phyloP scores from a whole-genome alignment of 1,140 invertebrate species.

The Euborellia annulipes region DNA sequence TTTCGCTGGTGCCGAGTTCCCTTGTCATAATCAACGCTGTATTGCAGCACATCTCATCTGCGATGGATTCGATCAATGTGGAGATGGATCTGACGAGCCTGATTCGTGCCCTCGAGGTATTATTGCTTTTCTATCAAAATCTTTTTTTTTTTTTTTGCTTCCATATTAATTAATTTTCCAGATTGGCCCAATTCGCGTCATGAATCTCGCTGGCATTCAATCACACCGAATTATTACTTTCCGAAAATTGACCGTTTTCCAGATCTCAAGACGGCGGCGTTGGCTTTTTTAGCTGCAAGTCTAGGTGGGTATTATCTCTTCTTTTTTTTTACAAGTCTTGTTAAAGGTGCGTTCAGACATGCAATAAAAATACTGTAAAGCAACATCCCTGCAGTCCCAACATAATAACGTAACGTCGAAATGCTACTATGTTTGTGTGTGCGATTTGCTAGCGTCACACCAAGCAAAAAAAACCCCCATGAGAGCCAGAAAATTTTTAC shows the following conservation, averaged over 20 bases:
- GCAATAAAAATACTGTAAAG: too few relatives aligned
- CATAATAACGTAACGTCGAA: too few relatives aligned
- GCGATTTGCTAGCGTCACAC: too few relatives aligned
- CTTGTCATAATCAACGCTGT: slow-evolving; percentile 62
- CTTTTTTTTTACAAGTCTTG: too few relatives aligned
- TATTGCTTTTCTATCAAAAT: slow-evolving; percentile 3
- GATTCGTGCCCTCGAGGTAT: slow-evolving; percentile 35
- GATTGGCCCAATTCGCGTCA: slow-evolving; percentile 36
- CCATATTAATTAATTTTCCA: too few relatives aligned
- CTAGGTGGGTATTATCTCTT: slow-evolving; percentile 31
- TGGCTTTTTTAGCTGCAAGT: slow-evolving; percentile 44
- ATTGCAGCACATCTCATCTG: slow-evolving; percentile 57
- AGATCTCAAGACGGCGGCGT: slow-evolving; percentile 45
- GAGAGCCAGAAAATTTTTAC: too few relatives aligned
- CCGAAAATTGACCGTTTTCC: slow-evolving; percentile 49
- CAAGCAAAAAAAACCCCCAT: too few relatives aligned
- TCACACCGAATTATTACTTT: slow-evolving; percentile 56
- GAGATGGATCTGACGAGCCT: slow-evolving; percentile 62
- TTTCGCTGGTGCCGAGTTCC: slow-evolving; percentile 46
- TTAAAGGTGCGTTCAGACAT: too few relatives aligned
- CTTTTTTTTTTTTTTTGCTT: too few relatives aligned
- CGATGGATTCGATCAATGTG: slow-evolving; percentile 69
- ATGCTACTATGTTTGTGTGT: too few relatives aligned
- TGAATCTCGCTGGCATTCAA: slow-evolving; percentile 46
- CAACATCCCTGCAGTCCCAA: too few relatives aligned